Evolutionary conservation across 2,888 invertebrate species (phyloP).

Genomic region (Heteromurus nitidus): DNA sequence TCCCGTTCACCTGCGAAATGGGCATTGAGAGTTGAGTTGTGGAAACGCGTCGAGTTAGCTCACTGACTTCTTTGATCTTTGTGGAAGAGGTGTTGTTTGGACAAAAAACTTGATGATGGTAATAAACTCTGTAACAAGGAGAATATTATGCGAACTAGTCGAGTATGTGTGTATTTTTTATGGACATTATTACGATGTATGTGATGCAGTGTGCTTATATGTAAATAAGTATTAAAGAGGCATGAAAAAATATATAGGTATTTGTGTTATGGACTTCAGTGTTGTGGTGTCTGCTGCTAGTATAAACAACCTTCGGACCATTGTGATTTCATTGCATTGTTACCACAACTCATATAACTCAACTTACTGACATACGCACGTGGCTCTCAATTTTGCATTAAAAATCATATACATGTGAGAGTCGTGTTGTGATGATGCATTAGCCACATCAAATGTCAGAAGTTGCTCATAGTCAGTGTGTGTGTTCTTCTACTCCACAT

Average conservation of each 20-base stretch:
- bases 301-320: slow-evolving; percentile 9
- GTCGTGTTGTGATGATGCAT: too few species aligned
- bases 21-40: too few species aligned
- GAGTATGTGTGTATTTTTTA: not conserved
- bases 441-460: too few species aligned
- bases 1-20: too few species aligned
- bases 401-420: too few species aligned
- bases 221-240: too few species aligned
- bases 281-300: not conserved
- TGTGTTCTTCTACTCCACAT: too few species aligned
- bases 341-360: not conserved
- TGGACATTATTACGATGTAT: not conserved
- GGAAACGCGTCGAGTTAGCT: too few species aligned
- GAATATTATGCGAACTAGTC: not conserved
- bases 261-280: not conserved
- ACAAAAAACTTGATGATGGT: slow-evolving; percentile 25
- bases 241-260: too few species aligned
- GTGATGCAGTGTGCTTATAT: not conserved
- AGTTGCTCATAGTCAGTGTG: too few species aligned
- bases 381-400: slow-evolving; percentile 21
- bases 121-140: slow-evolving; percentile 8
- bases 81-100: slow-evolving; percentile 4
- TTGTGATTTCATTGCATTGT: slow-evolving; percentile 10
- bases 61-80: too few species aligned
- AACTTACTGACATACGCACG: slow-evolving; percentile 7